Base-by-base conservation (phyloP, 2,797 vertebrate species). In the Dendrocincla tyrannina region DNA sequence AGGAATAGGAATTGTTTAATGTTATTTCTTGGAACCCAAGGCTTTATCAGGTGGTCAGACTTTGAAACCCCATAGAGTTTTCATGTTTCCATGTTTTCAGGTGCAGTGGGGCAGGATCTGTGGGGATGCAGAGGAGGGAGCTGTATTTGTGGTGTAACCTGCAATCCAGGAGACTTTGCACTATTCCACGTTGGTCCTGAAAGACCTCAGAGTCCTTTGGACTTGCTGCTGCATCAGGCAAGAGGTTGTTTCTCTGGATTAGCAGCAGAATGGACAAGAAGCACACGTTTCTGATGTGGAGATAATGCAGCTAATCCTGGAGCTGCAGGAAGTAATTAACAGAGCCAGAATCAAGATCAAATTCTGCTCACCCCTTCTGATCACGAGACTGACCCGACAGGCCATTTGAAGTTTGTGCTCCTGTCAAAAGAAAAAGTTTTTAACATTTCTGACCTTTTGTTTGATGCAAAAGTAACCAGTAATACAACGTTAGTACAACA, bases 371-470 rank as follows among this genome's bases (percentile, higher is more conserved):
- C 41, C 53, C 23, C 32, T 76, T 88, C 63, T 89, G 18, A 49
- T 80, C 39, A 2, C 0, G 4, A 49, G 53, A 10, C 67, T 70
- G 60, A 56, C 70, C 39, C 33, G 17, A 27, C 3, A 30, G 72
- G 27, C 64, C 52, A 6, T 68, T 80, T 91, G 49, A 85, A 95
- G 82, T 85, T 88, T 70, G 28, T 77, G 59, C 47, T 89, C 17
- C 30, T 84, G 60, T 66, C 37, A 49, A 63, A 92, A 85, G 63
- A 32, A 75, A 67, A 69, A 20, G 9, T 87, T 93, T 93, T 67
- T 55, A 89, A 47, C 32, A 3, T 75, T 92, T 69, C 47, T 89
- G 75, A 83, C 78, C 60, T 92, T 90, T 84, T 58, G 66, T 91
- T 92, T 84, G 73, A 58, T 88, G 49, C 35, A 50, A 55, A 22